Conservation (phyloP, 2,113 vertebrate genomes). For the Ciconia stormi region DNA sequence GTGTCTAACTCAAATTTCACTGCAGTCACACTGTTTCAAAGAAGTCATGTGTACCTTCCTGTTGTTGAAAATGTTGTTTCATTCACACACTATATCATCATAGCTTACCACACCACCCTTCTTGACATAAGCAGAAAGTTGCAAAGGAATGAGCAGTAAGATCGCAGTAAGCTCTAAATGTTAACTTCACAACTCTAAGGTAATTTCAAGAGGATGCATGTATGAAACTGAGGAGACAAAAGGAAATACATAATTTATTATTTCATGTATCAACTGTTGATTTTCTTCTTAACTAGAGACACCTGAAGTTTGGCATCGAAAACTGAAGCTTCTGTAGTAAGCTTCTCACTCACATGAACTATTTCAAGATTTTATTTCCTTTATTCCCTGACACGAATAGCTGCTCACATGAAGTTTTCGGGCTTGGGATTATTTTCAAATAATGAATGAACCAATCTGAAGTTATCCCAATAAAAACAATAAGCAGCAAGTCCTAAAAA, state of each 20-base stretch:
- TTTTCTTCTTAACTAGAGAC: not conserved
- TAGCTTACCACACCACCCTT: not conserved
- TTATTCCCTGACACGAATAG: not conserved
- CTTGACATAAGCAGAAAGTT: not conserved
- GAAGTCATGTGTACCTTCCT: fast-evolving
- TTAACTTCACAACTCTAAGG: not conserved
- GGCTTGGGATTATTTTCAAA: conserved; percentile 33
- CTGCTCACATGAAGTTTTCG: not conserved
- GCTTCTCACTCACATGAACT: not conserved
- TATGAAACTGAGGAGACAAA: not conserved
- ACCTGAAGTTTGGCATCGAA: not conserved
- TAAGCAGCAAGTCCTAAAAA: conserved; percentile 5
- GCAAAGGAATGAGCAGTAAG: not conserved
- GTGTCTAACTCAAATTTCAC: not conserved
- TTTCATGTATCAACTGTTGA: not conserved
- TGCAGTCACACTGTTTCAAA: not conserved
- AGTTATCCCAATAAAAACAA: conserved; percentile 5
- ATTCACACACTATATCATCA: fast-evolving
- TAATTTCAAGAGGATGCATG: not conserved
- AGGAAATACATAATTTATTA: not conserved
- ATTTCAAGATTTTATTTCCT: conserved; percentile 51
- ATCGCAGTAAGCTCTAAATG: not conserved
- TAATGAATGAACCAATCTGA: not conserved
- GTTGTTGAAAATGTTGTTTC: not conserved
- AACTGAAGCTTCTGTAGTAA: not conserved